Evolutionary conservation across 2,113 vertebrate species (phyloP).

Genomic region (Xiphorhynchus elegans): DNA sequence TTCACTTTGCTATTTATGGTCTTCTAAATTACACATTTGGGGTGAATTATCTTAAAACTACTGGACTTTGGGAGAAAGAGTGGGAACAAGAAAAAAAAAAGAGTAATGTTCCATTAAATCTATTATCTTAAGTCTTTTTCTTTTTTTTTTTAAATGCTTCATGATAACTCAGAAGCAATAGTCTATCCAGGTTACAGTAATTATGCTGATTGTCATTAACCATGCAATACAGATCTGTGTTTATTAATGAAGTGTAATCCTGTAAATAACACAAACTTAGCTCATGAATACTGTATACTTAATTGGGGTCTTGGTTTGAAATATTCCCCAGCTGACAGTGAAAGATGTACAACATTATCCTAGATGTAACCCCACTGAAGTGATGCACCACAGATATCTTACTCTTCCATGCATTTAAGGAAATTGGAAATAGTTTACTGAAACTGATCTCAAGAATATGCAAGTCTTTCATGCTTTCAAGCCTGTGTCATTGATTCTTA

Average conservation of each 20-base stretch:
- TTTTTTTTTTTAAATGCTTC: neutral
- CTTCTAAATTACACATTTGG: neutral
- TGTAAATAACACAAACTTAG: neutral
- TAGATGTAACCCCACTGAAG: neutral
- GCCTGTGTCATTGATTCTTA: neutral
- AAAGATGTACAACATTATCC: neutral
- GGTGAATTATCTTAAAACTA: neutral
- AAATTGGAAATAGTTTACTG: neutral
- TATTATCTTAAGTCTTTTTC: neutral
- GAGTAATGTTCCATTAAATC: neutral
- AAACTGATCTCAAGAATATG: neutral
- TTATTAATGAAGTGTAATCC: neutral
- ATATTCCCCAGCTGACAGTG: neutral
- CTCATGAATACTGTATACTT: neutral
- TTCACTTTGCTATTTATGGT: neutral
- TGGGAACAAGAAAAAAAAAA: rapidly evolving
- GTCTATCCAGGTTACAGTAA: neutral
- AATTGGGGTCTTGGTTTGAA: neutral
- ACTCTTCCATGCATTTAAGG: neutral
- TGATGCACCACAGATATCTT: neutral
- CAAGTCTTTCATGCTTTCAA: neutral
- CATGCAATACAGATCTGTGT: neutral
- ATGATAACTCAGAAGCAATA: neutral
- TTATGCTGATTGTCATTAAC: neutral
- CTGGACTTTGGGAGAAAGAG: neutral